Evolutionary conservation across 2,113 vertebrate genomes (phyloP).

Genomic region (Lophotis ruficrista): DNA sequence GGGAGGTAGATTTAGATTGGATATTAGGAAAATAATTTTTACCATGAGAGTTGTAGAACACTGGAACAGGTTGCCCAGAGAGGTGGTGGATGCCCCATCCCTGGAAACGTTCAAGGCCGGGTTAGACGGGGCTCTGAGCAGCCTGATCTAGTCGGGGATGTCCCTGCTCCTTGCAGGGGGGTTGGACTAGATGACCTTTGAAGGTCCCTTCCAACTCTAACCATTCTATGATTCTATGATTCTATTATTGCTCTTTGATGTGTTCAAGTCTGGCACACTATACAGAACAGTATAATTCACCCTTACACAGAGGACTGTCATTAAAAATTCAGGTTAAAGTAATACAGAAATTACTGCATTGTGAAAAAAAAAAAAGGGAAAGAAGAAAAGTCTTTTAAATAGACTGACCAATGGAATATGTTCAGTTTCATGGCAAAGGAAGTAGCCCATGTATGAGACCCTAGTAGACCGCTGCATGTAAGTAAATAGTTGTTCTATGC

Average conservation of each 20-base stretch:
- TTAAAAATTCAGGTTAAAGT: neutral
- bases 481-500: slow-evolving; percentile 49
- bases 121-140: too few species aligned
- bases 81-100: too few species aligned
- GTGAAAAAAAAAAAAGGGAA: neutral
- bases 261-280: neutral
- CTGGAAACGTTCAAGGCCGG: too few species aligned
- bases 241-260: slow-evolving; percentile 6
- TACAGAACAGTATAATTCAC: neutral
- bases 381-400: neutral
- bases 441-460: neutral
- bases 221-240: too few species aligned
- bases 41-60: too few species aligned
- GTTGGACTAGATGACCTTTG: too few species aligned
- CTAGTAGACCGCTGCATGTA: neutral
- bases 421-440: neutral
- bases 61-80: too few species aligned
- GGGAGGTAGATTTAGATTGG: too few species aligned
- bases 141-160: too few species aligned
- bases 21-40: too few species aligned
- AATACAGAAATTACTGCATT: neutral
- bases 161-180: too few species aligned
- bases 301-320: neutral
- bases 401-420: neutral
- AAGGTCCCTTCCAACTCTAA: too few species aligned